Conservation (phyloP, 2,888 invertebrate genomes). For the Automeris io region DNA sequence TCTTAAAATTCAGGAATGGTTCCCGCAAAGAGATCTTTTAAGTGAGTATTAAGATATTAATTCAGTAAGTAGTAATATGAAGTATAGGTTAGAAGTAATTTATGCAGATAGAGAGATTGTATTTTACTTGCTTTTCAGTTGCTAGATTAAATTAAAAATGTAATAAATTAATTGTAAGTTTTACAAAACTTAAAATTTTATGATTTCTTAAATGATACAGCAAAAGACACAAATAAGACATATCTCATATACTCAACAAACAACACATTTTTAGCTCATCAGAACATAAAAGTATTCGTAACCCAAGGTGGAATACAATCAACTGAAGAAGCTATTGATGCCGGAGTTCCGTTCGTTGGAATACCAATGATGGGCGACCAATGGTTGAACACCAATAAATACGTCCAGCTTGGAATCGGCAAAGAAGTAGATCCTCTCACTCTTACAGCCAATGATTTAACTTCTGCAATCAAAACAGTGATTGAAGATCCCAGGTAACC, state of each 20-base stretch:
- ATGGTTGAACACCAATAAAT: conserved; percentile 40
- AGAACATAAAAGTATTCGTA: conserved; percentile 26
- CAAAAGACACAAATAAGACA: background rate
- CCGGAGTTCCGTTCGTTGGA: conserved; percentile 40
- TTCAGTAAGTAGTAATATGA: background rate
- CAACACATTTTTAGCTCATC: conserved; percentile 23
- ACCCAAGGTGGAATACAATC: conserved; percentile 28
- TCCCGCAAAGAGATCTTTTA: conserved; percentile 28
- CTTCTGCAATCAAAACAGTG: conserved; percentile 9
- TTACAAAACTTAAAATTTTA: too few species aligned
- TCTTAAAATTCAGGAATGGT: conserved; percentile 27
- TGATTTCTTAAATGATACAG: too few species aligned
- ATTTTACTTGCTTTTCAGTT: too few species aligned
- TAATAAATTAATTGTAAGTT: too few species aligned
- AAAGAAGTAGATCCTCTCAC: conserved; percentile 13
- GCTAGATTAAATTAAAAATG: too few species aligned
- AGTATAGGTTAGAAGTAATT: background rate
- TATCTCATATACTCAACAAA: background rate
- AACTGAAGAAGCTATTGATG: conserved; percentile 26
- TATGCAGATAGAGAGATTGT: conserved; percentile 8
- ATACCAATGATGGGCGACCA: conserved; percentile 48
- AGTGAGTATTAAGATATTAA: conserved; percentile 11
- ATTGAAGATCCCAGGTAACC: conserved; percentile 11
- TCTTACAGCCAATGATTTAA: conserved; percentile 12
- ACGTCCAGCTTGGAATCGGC: conserved; percentile 18